Percentiles rank a stretch among this genome's conserved stretches.
Conservation (phyloP, 1,140 invertebrate genomes). For the Danaus plexippus region DNA sequence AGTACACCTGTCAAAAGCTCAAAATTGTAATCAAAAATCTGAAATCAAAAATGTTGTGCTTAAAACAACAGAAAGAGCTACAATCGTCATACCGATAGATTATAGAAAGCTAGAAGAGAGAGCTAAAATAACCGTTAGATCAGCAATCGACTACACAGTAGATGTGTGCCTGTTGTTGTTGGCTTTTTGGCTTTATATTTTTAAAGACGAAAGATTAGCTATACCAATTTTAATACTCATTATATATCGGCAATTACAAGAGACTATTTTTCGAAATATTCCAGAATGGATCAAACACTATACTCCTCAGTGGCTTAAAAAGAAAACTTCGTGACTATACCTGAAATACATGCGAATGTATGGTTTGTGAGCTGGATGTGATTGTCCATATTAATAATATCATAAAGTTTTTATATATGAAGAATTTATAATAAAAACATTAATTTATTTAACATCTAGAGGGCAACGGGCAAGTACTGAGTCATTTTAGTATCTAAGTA, state of each 20-base stretch:
- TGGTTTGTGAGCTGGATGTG: constrained; percentile 52
- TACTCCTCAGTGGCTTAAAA: constrained; percentile 57
- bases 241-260: constrained; percentile 81
- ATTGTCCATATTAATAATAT: constrained; percentile 40
- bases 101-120: constrained; percentile 71
- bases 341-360: constrained; percentile 55
- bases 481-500: constrained; percentile 1
- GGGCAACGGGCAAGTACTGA: constrained; percentile 32
- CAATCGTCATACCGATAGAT: constrained; percentile 65
- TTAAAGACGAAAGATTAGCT: constrained; percentile 82
- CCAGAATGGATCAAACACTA: constrained; percentile 46
- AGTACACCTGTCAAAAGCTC: constrained; percentile 10
- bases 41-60: constrained; percentile 34
- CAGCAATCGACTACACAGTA: constrained; percentile 77
- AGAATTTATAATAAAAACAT: constrained; percentile 32
- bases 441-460: constrained; percentile 28
- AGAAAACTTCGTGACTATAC: constrained; percentile 60
- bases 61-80: constrained; percentile 57
- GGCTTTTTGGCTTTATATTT: constrained; percentile 84
- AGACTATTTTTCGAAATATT: constrained; percentile 64
- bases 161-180: constrained; percentile 80
- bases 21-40: constrained; percentile 35
- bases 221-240: constrained; percentile 83
- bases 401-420: constrained; percentile 23
- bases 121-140: constrained; percentile 77